Conservation (phyloP, 2,797 vertebrate genomes). For the Chromobotia macracanthus region DNA sequence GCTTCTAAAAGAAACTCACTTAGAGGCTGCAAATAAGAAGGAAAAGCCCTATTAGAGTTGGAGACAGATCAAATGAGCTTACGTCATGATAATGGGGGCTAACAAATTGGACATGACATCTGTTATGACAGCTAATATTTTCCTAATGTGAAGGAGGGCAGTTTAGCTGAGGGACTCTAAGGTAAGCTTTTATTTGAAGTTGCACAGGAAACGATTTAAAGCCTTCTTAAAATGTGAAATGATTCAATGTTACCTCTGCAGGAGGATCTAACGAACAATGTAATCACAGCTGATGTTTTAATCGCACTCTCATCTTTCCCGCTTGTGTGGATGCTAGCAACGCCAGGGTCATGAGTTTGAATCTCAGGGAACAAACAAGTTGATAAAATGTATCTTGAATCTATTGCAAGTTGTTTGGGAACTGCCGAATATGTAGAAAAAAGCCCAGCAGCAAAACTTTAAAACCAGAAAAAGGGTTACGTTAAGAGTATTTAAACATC, state of each 20-base stretch:
- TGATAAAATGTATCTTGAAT: background rate
- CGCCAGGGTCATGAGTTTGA: background rate
- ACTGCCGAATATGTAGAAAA: background rate
- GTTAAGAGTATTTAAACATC: background rate
- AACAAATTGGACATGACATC: constrained; percentile 47
- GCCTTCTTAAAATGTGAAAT: background rate
- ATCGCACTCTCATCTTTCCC: too few species aligned
- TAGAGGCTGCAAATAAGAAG: constrained; percentile 15
- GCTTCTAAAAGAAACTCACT: constrained; percentile 38
- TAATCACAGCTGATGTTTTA: background rate
- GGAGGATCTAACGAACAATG: background rate
- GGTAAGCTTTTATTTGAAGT: background rate
- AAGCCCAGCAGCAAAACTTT: background rate
- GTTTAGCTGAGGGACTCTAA: background rate
- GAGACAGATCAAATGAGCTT: constrained; percentile 39
- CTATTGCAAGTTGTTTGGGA: background rate
- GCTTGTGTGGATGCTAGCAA: background rate
- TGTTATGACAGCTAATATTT: constrained; percentile 40
- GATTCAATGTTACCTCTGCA: background rate
- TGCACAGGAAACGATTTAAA: background rate
- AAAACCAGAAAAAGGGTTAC: background rate
- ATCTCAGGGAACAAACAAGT: background rate
- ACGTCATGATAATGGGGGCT: background rate
- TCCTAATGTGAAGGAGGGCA: background rate
- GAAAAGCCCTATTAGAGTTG: background rate